Conservation (phyloP, 2,888 invertebrate genomes). For the Podabrus alpinus region DNA sequence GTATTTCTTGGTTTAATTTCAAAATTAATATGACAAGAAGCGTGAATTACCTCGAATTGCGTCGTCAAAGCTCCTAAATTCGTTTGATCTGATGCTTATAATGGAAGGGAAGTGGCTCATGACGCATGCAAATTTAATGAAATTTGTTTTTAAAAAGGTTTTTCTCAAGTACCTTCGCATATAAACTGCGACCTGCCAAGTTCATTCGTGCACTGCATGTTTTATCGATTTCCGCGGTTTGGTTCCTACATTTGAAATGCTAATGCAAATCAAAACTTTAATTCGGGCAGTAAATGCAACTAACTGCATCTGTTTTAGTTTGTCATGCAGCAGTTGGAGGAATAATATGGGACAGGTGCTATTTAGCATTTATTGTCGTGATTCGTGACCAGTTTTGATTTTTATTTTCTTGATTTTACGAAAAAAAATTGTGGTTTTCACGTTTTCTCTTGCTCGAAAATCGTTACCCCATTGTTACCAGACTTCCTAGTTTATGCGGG, state of each 20-base stretch:
- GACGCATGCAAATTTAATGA: neutral
- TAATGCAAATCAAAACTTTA: neutral
- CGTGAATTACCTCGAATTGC: neutral
- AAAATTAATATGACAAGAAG: neutral
- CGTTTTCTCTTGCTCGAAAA: neutral
- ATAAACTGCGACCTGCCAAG: neutral
- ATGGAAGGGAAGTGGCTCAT: neutral
- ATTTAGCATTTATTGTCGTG: slow-evolving; percentile 24
- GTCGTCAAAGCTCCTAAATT: neutral
- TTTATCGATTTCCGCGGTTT: neutral
- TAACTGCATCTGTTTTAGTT: slow-evolving; percentile 8
- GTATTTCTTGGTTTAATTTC: neutral
- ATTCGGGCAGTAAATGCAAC: neutral
- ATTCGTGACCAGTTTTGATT: slow-evolving; percentile 12
- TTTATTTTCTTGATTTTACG: neutral
- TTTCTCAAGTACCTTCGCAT: neutral
- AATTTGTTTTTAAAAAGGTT: neutral
- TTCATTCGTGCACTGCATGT: neutral
- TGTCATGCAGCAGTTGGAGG: slow-evolving; percentile 4
- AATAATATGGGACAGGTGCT: slow-evolving; percentile 19
- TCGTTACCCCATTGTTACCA: neutral
- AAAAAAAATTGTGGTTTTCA: neutral
- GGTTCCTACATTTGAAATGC: slow-evolving; percentile 6
- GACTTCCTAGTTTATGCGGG: neutral
- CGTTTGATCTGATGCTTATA: neutral